Evolutionary conservation across 2,797 vertebrate species (phyloP).

Genomic region (Alectoris magna): DNA sequence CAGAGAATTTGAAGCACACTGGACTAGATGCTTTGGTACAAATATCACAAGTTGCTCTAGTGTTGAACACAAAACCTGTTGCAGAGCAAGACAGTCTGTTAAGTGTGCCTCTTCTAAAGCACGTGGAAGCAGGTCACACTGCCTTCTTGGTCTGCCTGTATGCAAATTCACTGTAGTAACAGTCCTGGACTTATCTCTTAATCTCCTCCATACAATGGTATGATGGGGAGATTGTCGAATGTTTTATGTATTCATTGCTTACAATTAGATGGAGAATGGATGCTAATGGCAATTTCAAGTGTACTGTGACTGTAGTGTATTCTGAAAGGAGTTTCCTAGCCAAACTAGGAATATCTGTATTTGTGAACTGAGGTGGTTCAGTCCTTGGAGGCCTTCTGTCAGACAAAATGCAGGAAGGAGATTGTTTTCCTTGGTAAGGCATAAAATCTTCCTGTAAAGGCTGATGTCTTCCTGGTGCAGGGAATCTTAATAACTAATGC

Average conservation of each 20-base stretch:
- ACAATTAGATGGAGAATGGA: neutral
- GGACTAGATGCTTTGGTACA: neutral
- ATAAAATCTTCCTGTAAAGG: neutral
- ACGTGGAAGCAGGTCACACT: neutral
- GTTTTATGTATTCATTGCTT: neutral
- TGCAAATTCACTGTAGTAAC: neutral
- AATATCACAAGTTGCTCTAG: neutral
- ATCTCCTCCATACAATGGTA: neutral
- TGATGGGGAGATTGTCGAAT: neutral
- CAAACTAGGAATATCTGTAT: neutral
- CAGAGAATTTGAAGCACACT: neutral
- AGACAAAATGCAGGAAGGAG: neutral
- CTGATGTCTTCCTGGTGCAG: neutral
- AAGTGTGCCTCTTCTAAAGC: neutral
- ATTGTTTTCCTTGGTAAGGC: neutral
- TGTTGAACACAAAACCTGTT: fast-evolving
- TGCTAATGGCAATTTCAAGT: neutral
- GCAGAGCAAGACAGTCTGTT: neutral
- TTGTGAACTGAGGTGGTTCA: neutral
- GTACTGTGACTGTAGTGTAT: neutral
- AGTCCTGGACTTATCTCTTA: neutral
- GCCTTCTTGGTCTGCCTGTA: neutral
- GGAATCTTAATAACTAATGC: neutral
- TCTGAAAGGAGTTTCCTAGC: neutral
- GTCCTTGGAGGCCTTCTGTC: neutral